phyloP scores from a whole-genome alignment of 1,140 invertebrate genomes.

The Latrodectus geometricus region DNA sequence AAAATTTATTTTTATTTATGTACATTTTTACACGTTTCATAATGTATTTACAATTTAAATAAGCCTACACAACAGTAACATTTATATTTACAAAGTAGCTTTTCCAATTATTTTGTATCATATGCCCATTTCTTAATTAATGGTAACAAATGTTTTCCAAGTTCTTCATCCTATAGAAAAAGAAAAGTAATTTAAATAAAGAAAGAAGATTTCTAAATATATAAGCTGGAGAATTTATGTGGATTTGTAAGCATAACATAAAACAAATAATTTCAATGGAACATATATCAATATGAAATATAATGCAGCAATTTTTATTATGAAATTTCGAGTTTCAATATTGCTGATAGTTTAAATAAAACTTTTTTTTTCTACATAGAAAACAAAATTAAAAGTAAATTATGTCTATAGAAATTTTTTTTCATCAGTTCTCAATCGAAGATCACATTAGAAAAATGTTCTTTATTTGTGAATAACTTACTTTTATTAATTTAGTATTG shows the following conservation, averaged over 20 bases:
- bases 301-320: background rate
- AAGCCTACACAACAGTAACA: too few relatives aligned
- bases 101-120: constrained; percentile 24
- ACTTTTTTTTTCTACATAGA: too few relatives aligned
- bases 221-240: background rate
- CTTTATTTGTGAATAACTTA: too few relatives aligned
- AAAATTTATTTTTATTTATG: too few relatives aligned
- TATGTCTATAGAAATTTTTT: too few relatives aligned
- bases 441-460: too few relatives aligned
- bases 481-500: too few relatives aligned
- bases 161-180: constrained; percentile 45
- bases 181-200: background rate
- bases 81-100: too few relatives aligned
- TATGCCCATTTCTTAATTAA: constrained; percentile 39
- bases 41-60: too few relatives aligned
- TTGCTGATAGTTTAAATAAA: background rate
- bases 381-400: too few relatives aligned
- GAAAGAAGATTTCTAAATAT: background rate
- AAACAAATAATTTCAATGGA: background rate
- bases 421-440: too few relatives aligned
- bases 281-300: background rate
- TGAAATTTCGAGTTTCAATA: background rate
- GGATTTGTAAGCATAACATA: background rate
- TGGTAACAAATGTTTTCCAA: constrained; percentile 35
- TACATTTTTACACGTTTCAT: too few relatives aligned